Evolutionary conservation across 2,888 invertebrate species (phyloP).

Genomic region (Lamellibrachia columna): DNA sequence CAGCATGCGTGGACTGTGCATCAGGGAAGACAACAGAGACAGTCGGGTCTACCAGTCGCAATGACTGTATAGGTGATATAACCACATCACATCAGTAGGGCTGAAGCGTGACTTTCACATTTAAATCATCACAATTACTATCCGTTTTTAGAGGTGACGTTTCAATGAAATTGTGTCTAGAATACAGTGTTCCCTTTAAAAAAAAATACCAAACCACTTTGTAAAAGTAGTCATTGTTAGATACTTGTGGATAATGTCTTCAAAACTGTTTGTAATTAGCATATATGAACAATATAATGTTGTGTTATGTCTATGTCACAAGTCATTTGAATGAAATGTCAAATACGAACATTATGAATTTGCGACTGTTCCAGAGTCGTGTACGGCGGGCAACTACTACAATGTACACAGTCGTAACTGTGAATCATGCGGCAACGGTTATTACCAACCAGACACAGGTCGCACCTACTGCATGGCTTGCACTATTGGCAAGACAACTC

Average conservation of each 20-base stretch:
- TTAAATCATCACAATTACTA: neutral
- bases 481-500: neutral
- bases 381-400: neutral
- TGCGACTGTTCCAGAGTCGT: constrained; percentile 17
- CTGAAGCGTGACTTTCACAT: neutral
- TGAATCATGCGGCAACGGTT: neutral
- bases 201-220: no score
- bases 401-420: neutral
- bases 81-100: neutral
- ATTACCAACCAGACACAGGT: constrained; percentile 18
- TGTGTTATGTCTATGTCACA: no score
- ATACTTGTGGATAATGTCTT: no score
- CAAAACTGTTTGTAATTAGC: no score
- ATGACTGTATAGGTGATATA: constrained; percentile 8
- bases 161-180: no score
- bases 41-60: constrained; percentile 19
- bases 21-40: constrained; percentile 13
- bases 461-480: constrained; percentile 22
- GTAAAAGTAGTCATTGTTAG: no score
- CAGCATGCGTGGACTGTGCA: neutral
- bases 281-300: no score
- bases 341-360: neutral
- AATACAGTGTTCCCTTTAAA: no score
- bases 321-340: no score
- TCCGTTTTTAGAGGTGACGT: neutral